Conservation (phyloP, 2,113 vertebrate genomes). For the Castor canadensis region DNA sequence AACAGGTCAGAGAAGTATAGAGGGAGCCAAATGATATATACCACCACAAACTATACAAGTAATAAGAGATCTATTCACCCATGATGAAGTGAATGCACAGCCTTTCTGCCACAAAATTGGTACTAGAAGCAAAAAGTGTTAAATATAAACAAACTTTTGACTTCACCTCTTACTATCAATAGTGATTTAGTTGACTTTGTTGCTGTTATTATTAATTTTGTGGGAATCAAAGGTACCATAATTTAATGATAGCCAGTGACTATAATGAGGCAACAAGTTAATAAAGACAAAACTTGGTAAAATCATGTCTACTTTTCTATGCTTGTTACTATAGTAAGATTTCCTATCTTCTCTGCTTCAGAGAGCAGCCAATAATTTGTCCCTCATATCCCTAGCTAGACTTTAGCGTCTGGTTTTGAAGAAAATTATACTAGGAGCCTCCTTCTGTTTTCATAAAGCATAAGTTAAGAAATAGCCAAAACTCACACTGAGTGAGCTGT, state of each 20-base stretch:
- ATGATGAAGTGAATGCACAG: background rate
- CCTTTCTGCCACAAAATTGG: background rate
- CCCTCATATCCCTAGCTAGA: background rate
- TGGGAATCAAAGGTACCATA: background rate
- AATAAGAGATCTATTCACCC: background rate
- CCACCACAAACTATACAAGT: background rate
- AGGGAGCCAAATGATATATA: background rate
- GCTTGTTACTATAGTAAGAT: background rate
- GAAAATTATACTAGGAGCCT: background rate
- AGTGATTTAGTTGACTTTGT: background rate
- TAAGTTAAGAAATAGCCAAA: slow-evolving; percentile 32
- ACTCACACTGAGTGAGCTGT: background rate
- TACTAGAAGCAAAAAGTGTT: background rate
- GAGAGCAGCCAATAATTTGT: background rate
- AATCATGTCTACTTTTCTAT: background rate
- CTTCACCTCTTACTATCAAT: background rate
- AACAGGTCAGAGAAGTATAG: background rate
- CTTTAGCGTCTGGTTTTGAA: slow-evolving; percentile 4
- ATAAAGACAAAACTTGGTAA: background rate
- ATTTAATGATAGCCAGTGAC: background rate
- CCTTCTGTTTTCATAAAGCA: slow-evolving; percentile 33
- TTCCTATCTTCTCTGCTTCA: background rate
- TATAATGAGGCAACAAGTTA: background rate
- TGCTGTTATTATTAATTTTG: background rate
- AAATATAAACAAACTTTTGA: background rate